Base-by-base conservation (phyloP, 2,888 invertebrate species). In the Drosophila nr. perissopoda region DNA sequence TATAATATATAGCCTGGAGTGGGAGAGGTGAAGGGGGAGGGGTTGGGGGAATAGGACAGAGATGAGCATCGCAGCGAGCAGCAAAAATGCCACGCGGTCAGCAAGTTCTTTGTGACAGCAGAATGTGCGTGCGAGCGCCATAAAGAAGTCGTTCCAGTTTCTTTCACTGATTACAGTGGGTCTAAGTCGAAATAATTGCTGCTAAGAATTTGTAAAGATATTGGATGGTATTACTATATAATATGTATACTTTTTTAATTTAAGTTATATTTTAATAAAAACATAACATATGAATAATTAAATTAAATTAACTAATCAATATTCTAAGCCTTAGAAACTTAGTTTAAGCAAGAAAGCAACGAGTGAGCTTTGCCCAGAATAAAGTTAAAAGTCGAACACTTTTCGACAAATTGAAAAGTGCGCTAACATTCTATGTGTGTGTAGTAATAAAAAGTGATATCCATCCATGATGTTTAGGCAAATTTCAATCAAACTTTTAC, bases 41-140 rank as follows among this genome's bases (percentile, higher is more conserved):
- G 6, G 36, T 8, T 2, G 2, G 21, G 29, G 34, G n/a, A 40
- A 36, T 2, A 25, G 16, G 25, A 16, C 2, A 25, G 73, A 68
- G 75, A 73, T 8, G 18, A 31, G 42, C 48, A 75, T 29, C 48
- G 66, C 63, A 65, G 64, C 63, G 57, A 71, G 63, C 63, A 58
- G 73, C 69, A 73, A 73, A 73, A 80, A 89, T 82, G 86, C 68
- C 73, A 81, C 71, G 88, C 80, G 89, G 89, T 89, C 90, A 89
- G 90, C 89, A 89, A 72, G 75, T 90, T 90, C 88, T 90, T 89
- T 89, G 89, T 89, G 83, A 77, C 54, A 66, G 34, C 59, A 18
- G 56, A 73, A 69, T 67, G 57, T 73, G 77, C 78, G 83, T 81
- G 87, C 65, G 69, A 48, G 68, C 63, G 60, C 72, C 64, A 57